Evolutionary conservation across 2,888 invertebrate genomes (phyloP), one percentile per base, ranked within the genome.

Genomic region (Drosophila cracens): DNA sequence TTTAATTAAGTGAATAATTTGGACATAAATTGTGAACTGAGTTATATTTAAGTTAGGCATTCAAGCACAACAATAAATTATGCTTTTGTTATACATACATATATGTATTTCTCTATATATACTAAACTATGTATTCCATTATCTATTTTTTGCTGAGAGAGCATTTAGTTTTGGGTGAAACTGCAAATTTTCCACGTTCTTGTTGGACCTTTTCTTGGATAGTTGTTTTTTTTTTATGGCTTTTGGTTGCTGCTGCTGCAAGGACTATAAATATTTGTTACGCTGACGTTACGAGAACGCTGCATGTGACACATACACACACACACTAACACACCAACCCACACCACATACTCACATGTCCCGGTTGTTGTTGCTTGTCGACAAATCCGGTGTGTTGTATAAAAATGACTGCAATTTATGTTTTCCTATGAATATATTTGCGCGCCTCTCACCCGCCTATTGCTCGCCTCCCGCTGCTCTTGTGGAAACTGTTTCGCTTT

Each of bases 361-460:
- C 61, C 18, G 70, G 34, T 48, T 73, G 62, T 63, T 63, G 75
- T 59, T 74, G 67, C 40, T 57, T 83, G 88, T 91, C 76, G 79
- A 82, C 81, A 87, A 90, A 87, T 91, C 90, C 92, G 82, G 85
- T 80, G 83, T 82, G 84, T 84, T 73, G 84, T 82, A 87, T 89
- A 90, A 91, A 91, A 91, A 87, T 91, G 85, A 81, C 81, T 90
- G 87, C 91, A 92, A 92, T 91, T 91, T 91, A 92, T 92, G 91
- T 83, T 87, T 91, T 87, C 83, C 91, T 87, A 82, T 90, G 91
- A 88, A 88, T 90, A 89, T 85, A 85, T 88, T 85, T 80, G 73
- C 56, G 69, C 57, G 64, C 60, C 58, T 27, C 64, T 31, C 48
- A 3, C 10, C 16, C 46, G 25, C 46, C 54, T 16, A 29, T 8